Evolutionary conservation across 2,113 vertebrate species (phyloP).

Genomic region (Pardalotus punctatus): DNA sequence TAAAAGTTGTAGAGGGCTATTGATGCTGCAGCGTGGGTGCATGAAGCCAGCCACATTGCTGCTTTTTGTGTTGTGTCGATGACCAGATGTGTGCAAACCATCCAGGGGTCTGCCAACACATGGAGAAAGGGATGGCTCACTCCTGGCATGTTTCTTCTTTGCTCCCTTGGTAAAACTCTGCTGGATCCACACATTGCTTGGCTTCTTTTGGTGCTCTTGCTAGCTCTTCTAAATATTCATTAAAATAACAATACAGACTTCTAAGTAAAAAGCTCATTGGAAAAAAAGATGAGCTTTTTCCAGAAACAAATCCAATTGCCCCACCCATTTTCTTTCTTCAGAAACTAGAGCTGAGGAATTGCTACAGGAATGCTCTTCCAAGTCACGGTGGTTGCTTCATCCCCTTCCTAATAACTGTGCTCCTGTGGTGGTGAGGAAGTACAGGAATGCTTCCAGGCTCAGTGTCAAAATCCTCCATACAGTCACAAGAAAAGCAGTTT

Average conservation of each 20-base stretch:
- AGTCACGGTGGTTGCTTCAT: not conserved
- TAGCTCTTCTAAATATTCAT: not conserved
- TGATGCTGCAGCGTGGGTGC: not conserved
- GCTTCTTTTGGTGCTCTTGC: not conserved
- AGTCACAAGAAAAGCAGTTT: not conserved
- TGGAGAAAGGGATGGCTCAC: not conserved
- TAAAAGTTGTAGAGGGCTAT: not conserved
- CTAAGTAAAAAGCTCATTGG: not conserved
- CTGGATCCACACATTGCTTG: not conserved
- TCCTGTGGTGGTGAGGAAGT: not conserved
- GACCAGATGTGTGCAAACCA: not conserved
- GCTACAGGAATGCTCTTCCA: not conserved
- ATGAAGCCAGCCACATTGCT: not conserved
- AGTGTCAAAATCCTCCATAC: not conserved
- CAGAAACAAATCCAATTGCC: not conserved
- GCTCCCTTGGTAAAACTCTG: not conserved
- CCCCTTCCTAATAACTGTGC: not conserved
- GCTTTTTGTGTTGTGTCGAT: not conserved
- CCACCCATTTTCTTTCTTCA: not conserved
- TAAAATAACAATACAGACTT: not conserved
- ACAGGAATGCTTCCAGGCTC: not conserved
- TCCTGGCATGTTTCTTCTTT: not conserved
- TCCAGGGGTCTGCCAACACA: not conserved
- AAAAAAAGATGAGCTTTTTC: not conserved
- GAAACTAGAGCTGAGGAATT: not conserved